These are phyloP conservation scores for Montipora capitata DNA, from an alignment of 92 coral and sea anemone species.

Conservation along the genomic window DNA sequence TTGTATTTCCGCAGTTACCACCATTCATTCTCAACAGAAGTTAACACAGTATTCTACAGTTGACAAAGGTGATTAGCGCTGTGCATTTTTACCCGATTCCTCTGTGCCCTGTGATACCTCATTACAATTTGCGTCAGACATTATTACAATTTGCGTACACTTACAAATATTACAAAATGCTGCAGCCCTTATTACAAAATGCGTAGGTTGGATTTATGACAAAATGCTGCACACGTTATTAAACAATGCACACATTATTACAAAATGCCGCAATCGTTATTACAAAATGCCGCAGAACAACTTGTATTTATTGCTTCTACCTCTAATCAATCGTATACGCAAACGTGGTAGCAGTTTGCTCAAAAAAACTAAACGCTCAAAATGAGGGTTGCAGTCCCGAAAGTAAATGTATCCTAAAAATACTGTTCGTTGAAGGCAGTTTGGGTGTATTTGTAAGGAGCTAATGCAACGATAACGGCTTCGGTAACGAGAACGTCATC, in stretches of 20 bases:
- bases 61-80: not conserved
- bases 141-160: slow-evolving; percentile 18
- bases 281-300: slow-evolving; percentile 10
- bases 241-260: no score
- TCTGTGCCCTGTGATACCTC: not conserved
- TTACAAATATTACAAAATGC: not conserved
- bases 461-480: no score
- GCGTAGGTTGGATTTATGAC: not conserved
- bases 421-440: no score
- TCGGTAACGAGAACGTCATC: no score
- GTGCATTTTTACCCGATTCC: not conserved
- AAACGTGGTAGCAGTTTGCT: no score
- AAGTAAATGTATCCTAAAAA: no score
- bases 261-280: not conserved
- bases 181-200: not conserved
- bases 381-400: no score
- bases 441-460: no score
- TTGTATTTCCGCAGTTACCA: slow-evolving; percentile 7
- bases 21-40: slow-evolving; percentile 3
- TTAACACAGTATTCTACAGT: not conserved
- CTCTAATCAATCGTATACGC: no score
- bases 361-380: no score
- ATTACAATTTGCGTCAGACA: slow-evolving; percentile 22
- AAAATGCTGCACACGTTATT: slow-evolving; percentile 1
- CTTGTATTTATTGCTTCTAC: no score